A percentile compares a stretch with the other conserved stretches of the same genome.
Evolutionary conservation across 2,797 vertebrate species (phyloP).

Genomic region (Lepilemur septentrionalis): DNA sequence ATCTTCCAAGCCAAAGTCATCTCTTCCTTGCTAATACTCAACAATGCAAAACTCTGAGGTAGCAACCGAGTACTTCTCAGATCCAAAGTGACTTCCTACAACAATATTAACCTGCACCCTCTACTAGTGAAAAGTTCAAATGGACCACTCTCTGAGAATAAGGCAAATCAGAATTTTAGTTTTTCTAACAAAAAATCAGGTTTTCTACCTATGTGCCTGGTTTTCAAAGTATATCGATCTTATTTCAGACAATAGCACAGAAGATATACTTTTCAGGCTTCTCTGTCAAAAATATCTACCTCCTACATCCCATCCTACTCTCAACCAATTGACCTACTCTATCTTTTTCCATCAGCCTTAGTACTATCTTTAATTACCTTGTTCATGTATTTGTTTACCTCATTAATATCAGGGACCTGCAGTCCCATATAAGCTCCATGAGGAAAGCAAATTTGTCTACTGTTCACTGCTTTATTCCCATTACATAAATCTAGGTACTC

Average conservation of each 20-base stretch:
- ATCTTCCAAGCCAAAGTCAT: neutral
- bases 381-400: neutral
- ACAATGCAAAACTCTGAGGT: neutral
- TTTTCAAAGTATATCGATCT: neutral
- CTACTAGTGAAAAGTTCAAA: neutral
- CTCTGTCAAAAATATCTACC: neutral
- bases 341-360: neutral
- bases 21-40: neutral
- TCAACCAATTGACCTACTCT: neutral
- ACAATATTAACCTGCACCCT: neutral
- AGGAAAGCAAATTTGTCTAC: neutral
- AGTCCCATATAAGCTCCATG: neutral
- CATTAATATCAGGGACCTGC: neutral
- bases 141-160: neutral
- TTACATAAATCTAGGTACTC: neutral
- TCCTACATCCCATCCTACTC: neutral
- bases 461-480: neutral
- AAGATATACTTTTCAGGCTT: neutral
- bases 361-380: neutral
- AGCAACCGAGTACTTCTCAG: neutral
- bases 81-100: neutral
- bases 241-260: neutral
- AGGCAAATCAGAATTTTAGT: neutral
- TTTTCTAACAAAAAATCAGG: neutral
- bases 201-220: neutral